Evolutionary conservation across 1,140 invertebrate species (phyloP), one percentile per base, ranked within the genome.

Genomic region (Zaprionus lachaisei): DNA sequence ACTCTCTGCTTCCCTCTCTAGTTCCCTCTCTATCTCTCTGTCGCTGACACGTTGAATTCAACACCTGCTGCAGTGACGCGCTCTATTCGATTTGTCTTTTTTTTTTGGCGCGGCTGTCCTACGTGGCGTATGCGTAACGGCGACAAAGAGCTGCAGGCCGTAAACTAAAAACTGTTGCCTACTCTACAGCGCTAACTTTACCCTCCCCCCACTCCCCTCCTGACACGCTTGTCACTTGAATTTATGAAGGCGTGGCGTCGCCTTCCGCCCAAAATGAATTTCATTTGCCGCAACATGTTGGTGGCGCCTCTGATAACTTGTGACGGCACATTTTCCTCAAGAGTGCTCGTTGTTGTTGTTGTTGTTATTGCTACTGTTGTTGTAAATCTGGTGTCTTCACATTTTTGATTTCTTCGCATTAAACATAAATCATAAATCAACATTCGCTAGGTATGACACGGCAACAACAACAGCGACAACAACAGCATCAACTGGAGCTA

Each of bases 81-180:
- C 58, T 9, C 28, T 9, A 63, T 67, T 73, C 64, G 55, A 67
- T 72, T 51, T 60, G 24, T n/a, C 31, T 55, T 12, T 62, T 31
- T 62, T 70, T 63, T 70, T 41, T 62, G 62, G 55, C 28, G 15
- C 6, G 47, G 6, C 68, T 58, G 14, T 26, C 38, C 54, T 17
- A 60, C 68, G 24, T 15, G 67, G 61, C 73, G 66, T 75, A 75
- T 75, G 54, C 66, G 72, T 75, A 70, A 70, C 47, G 58, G 11
- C 28, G 44, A 24, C 12, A 60, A 22, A 34, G 24, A 22, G 9
- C n/a, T 15, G 31, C 14, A n/a, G 6, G 44, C 11, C 14, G 41
- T 17, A n/a, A 51, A 51, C 63, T 34, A 62, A 72, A 63, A 67
- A 67, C 63, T 60, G 31, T 77, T 77, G 75, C 75, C 70, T 74